Conservation (phyloP, 23 tunicate species). For the Corella eumyota region DNA sequence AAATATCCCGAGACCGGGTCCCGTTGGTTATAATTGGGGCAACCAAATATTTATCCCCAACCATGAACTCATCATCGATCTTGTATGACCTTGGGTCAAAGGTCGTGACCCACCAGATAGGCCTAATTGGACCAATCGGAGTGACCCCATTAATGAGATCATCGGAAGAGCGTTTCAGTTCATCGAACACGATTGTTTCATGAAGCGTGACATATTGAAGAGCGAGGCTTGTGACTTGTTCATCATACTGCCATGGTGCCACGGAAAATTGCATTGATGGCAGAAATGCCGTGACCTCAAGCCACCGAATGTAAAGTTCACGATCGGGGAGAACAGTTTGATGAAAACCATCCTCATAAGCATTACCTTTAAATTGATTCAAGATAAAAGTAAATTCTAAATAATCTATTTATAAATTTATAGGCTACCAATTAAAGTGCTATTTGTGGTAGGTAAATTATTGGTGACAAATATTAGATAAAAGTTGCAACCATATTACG, state of each 20-base stretch:
- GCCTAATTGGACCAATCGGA: slow-evolving; percentile 71
- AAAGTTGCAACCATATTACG: too few species aligned
- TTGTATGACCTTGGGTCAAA: slow-evolving; percentile 28
- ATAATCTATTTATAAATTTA: too few species aligned
- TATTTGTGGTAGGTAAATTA: not conserved
- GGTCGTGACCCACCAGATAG: slow-evolving; percentile 74
- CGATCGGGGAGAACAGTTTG: slow-evolving; percentile 46
- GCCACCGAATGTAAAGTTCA: slow-evolving; percentile 81
- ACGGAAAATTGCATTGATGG: slow-evolving; percentile 82
- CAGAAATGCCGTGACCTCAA: slow-evolving; percentile 58
- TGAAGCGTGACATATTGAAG: slow-evolving; percentile 40
- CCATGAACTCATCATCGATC: slow-evolving; percentile 73
- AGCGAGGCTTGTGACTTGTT: slow-evolving; percentile 37
- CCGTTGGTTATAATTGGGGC: slow-evolving; percentile 77
- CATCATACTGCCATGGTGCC: slow-evolving; percentile 94
- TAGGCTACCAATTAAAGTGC: too few species aligned
- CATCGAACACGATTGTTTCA: slow-evolving; percentile 55
- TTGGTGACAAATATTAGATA: not conserved
- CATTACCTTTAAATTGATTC: slow-evolving; percentile 27
- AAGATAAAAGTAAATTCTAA: too few species aligned
- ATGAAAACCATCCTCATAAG: slow-evolving; percentile 30
- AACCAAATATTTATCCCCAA: slow-evolving; percentile 66
- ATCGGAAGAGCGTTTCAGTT: slow-evolving; percentile 22
- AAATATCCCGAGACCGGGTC: slow-evolving; percentile 52
- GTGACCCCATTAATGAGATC: slow-evolving; percentile 27